Evolutionary conservation across 2,888 invertebrate genomes (phyloP).

Genomic region (Stenotaenia linearis): DNA sequence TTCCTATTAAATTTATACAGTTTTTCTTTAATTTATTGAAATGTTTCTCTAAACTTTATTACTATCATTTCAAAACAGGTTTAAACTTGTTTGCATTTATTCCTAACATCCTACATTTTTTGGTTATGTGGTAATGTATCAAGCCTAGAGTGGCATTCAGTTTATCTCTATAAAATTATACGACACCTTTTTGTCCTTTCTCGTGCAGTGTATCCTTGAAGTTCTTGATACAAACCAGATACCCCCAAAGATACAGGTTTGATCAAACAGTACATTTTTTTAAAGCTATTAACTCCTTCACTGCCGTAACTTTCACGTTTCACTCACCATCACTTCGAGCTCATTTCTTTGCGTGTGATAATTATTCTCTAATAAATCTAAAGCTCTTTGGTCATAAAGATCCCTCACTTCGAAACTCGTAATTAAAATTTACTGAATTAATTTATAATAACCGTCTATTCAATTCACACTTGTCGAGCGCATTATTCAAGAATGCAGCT

Average conservation of each 20-base stretch:
- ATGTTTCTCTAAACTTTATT: background rate
- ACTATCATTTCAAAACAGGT: constrained; percentile 10
- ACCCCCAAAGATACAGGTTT: background rate
- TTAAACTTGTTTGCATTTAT: background rate
- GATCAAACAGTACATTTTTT: background rate
- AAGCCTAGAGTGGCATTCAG: constrained; percentile 1
- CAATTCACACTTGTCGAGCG: background rate
- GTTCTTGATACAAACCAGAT: background rate
- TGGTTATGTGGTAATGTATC: constrained; percentile 16
- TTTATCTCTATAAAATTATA: background rate
- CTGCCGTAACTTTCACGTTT: constrained; percentile 24
- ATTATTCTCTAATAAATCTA: background rate
- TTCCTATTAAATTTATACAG: background rate
- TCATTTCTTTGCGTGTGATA: background rate
- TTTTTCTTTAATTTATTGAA: background rate
- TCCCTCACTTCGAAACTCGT: background rate
- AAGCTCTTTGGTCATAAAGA: background rate
- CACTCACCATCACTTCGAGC: background rate
- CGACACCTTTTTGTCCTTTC: background rate
- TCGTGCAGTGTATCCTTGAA: background rate
- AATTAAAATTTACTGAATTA: background rate
- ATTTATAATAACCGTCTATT: background rate
- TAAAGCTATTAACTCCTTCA: background rate
- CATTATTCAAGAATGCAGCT: background rate
- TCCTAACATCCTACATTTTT: background rate